These are phyloP conservation scores for Anoplolepis gracilipes DNA, from an alignment of 1,140 invertebrate species.

Conservation along the genomic window DNA sequence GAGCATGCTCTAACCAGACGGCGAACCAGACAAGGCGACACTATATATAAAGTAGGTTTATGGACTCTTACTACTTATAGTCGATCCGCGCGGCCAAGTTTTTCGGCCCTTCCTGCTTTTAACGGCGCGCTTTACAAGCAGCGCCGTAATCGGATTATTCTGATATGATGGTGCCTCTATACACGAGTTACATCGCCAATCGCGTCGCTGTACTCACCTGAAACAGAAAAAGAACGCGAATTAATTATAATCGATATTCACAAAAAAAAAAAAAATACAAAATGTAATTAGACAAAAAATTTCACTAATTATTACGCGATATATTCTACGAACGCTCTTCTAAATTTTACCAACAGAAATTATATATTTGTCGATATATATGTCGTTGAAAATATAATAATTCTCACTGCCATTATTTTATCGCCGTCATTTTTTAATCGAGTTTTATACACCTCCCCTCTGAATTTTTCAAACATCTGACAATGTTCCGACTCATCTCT, in stretches of 20 bases:
- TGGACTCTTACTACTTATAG: not conserved
- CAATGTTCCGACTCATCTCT: not conserved
- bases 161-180: not conserved
- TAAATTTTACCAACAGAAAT: not conserved
- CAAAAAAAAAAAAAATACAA: not conserved
- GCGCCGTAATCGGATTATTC: constrained; percentile 58
- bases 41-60: constrained; percentile 49
- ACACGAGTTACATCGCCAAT: not conserved
- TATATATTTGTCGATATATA: not conserved
- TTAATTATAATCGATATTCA: not conserved
- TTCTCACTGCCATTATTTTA: not conserved
- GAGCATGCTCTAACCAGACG: constrained; percentile 8
- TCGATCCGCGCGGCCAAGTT: constrained; percentile 44
- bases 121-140: constrained; percentile 14
- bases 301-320: not conserved
- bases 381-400: no score
- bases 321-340: not conserved
- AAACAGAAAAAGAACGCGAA: not conserved
- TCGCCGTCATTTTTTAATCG: not conserved
- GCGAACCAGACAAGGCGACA: constrained; percentile 36
- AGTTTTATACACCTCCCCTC: not conserved
- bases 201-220: constrained; percentile 26
- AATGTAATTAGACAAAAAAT: not conserved
- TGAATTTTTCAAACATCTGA: not conserved
- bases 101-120: constrained; percentile 51